Evolutionary conservation across 2,797 vertebrate genomes (phyloP).

Genomic region (Acestrorhynchus altus): DNA sequence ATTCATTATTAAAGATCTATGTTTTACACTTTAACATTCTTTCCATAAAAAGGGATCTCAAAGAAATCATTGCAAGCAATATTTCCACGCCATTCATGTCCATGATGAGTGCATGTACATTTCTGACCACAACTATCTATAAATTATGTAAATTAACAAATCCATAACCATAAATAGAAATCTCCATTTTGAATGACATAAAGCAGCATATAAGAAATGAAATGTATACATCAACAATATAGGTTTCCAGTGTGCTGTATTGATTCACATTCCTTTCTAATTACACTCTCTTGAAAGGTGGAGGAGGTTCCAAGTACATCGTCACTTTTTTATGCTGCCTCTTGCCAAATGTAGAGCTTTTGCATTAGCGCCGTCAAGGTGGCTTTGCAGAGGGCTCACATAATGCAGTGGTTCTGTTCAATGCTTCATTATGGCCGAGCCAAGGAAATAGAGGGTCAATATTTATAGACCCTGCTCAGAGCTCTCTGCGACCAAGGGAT

Average conservation of each 20-base stretch:
- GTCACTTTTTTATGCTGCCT: neutral
- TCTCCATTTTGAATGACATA: neutral
- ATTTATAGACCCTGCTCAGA: constrained; percentile 79
- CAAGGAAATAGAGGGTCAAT: constrained; percentile 79
- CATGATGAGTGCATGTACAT: too few relatives aligned
- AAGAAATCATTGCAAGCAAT: too few relatives aligned
- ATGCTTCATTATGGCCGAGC: constrained; percentile 80
- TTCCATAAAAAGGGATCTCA: too few relatives aligned
- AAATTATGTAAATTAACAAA: neutral
- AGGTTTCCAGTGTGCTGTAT: neutral
- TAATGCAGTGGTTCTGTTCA: constrained; percentile 76
- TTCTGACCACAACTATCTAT: too few relatives aligned
- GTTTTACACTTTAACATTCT: too few relatives aligned
- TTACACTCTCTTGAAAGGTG: constrained; percentile 1
- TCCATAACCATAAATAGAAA: neutral
- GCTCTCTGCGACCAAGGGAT: constrained; percentile 73
- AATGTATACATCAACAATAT: neutral
- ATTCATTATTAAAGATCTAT: too few relatives aligned
- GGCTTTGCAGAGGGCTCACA: constrained; percentile 72
- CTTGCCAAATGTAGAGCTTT: neutral
- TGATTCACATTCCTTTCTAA: constrained; percentile 1
- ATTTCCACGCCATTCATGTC: too few relatives aligned
- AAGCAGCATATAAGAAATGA: neutral
- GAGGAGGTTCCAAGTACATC: neutral
- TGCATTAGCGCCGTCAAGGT: constrained; percentile 58